Conservation (phyloP, 2,888 invertebrate species). For the Eilema caniola region DNA sequence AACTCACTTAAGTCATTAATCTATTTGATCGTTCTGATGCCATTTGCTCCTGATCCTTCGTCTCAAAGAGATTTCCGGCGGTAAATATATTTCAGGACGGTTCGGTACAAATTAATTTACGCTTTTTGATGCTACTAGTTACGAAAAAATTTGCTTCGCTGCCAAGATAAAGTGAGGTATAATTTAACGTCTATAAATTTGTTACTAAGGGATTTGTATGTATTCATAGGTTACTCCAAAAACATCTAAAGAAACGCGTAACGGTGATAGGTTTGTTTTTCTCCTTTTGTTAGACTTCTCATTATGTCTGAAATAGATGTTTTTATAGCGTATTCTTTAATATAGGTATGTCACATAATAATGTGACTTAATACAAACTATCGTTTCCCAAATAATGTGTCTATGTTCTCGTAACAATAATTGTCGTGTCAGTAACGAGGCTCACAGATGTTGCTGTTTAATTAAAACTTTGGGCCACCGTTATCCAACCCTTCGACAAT, state of each 20-base stretch:
- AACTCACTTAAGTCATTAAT: conserved; percentile 14
- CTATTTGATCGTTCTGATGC: conserved; percentile 15
- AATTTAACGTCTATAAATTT: conserved; percentile 37
- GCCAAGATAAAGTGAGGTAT: conserved; percentile 21
- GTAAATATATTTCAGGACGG: conserved; percentile 19
- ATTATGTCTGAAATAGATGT: conserved; percentile 16
- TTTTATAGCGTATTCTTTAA: conserved; percentile 12
- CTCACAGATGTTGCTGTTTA: conserved; percentile 80
- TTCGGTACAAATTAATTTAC: conserved; percentile 29
- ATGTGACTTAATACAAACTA: conserved; percentile 41
- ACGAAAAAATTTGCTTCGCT: conserved; percentile 30
- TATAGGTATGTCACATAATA: conserved; percentile 7
- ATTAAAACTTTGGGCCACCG: conserved; percentile 82
- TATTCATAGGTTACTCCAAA: conserved; percentile 28
- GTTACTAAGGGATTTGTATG: conserved; percentile 32
- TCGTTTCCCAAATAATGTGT: conserved; percentile 59
- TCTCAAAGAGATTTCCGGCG: conserved; percentile 19
- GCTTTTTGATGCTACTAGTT: conserved; percentile 18
- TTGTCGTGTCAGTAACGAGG: conserved; percentile 73
- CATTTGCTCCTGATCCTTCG: conserved; percentile 25
- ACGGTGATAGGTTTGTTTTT: conserved; percentile 25
- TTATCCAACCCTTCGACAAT: conserved; percentile 76
- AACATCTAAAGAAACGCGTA: conserved; percentile 28
- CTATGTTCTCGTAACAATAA: conserved; percentile 73
- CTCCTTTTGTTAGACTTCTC: conserved; percentile 12